phyloP scores from a whole-genome alignment of 2,113 vertebrate species.

The Nothoprocta pentlandii region DNA sequence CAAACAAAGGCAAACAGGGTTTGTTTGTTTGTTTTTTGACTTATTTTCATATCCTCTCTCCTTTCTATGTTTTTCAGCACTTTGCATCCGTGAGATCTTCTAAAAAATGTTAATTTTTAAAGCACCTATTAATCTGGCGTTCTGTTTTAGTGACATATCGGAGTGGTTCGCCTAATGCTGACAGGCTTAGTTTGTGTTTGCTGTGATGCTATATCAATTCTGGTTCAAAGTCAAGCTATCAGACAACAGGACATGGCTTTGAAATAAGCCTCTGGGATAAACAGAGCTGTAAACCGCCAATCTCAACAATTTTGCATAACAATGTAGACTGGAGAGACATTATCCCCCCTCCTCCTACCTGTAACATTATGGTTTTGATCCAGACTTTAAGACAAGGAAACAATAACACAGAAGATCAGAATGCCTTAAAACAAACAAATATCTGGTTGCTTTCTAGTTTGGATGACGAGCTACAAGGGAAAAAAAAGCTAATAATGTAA shows the following conservation, averaged over 20 bases:
- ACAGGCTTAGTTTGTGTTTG: background rate
- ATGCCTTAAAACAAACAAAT: background rate
- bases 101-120: background rate
- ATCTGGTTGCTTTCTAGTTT: background rate
- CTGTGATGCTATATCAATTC: background rate
- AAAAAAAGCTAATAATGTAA: background rate
- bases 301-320: background rate
- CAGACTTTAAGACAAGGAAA: background rate
- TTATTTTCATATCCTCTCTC: background rate
- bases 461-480: background rate
- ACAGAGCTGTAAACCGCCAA: background rate
- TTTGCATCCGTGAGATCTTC: background rate
- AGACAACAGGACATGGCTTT: background rate
- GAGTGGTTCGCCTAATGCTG: background rate
- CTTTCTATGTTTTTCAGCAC: background rate
- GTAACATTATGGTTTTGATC: background rate
- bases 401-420: background rate
- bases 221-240: background rate
- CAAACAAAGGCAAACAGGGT: background rate
- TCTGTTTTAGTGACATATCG: background rate
- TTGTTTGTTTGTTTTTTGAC: background rate
- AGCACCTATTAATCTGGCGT: background rate
- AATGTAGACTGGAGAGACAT: background rate
- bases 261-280: conserved; percentile 2
- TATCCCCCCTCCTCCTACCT: background rate